These are phyloP conservation scores for Oxyteleia sp. DNA, from an alignment of 2,888 invertebrate species.

Conservation along the genomic window DNA sequence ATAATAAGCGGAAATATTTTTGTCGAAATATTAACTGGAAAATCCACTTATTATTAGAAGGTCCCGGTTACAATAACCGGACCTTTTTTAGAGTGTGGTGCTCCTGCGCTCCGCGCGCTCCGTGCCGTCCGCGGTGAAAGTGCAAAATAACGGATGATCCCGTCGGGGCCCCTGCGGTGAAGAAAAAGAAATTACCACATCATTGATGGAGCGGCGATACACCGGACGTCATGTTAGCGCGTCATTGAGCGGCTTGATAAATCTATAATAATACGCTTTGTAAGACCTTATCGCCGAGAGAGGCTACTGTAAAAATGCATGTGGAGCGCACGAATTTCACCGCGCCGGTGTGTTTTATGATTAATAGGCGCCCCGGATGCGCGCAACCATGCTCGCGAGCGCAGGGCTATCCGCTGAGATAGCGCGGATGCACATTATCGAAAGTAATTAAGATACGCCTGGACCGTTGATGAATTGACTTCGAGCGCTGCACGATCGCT, in stretches of 20 bases:
- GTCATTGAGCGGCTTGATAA: slow-evolving; percentile 53
- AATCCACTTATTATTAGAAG: no score
- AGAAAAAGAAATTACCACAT: slow-evolving; percentile 60
- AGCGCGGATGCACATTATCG: slow-evolving; percentile 36
- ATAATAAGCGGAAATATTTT: no score
- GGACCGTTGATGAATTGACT: slow-evolving; percentile 48
- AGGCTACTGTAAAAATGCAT: slow-evolving; percentile 63
- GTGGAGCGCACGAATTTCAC: slow-evolving; percentile 60
- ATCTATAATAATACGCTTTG: slow-evolving; percentile 49
- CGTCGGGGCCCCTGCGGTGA: slow-evolving; percentile 40
- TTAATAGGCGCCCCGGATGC: slow-evolving; percentile 43
- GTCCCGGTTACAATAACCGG: no score
- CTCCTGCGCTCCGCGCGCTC: no score
- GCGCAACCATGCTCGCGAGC: slow-evolving; percentile 1
- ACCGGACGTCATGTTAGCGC: slow-evolving; percentile 52
- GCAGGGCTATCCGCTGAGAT: slow-evolving; percentile 31
- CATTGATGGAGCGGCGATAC: slow-evolving; percentile 35
- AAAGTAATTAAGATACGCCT: slow-evolving; percentile 61
- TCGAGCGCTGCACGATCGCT: slow-evolving; percentile 14
- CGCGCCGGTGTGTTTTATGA: slow-evolving; percentile 28
- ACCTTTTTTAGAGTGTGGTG: no score
- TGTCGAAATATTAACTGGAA: no score
- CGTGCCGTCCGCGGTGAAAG: slow-evolving; percentile 35
- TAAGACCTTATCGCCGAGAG: no score
- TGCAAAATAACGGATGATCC: slow-evolving; percentile 42